These are phyloP conservation scores for Hydroisotoma schaefferi DNA, from an alignment of 2,888 invertebrate species.

Conservation along the genomic window DNA sequence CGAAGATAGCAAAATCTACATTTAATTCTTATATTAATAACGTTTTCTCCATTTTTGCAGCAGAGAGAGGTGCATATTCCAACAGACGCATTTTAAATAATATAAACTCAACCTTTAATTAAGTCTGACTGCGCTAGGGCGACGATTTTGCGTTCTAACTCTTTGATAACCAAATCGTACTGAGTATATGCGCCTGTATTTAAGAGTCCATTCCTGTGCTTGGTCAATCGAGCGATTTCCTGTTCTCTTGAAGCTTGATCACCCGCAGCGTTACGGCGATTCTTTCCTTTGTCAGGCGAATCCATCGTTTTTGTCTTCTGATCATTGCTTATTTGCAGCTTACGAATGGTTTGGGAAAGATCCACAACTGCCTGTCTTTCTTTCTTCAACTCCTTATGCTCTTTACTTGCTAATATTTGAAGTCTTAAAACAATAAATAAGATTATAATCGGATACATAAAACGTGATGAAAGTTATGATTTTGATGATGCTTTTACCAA, in stretches of 20 bases:
- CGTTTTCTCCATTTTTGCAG: no score
- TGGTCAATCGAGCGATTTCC: slow-evolving; percentile 27
- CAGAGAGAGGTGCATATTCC: no score
- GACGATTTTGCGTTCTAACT: slow-evolving; percentile 30
- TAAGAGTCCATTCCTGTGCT: slow-evolving; percentile 23
- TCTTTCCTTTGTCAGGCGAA: not conserved
- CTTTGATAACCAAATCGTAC: slow-evolving; percentile 33
- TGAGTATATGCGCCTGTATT: slow-evolving; percentile 29
- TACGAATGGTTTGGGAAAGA: slow-evolving; percentile 15
- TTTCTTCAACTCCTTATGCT: slow-evolving; percentile 34
- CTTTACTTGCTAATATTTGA: slow-evolving; percentile 35
- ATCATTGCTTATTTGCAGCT: slow-evolving; percentile 11
- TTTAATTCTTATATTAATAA: no score
- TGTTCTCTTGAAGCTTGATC: slow-evolving; percentile 6
- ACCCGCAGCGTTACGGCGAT: not conserved
- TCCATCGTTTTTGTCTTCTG: not conserved
- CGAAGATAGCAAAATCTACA: no score
- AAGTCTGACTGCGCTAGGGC: slow-evolving; percentile 12
- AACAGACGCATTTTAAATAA: not conserved
- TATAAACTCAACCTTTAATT: not conserved
- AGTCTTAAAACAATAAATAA: slow-evolving; percentile 20
- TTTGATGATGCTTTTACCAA: no score
- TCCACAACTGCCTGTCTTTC: slow-evolving; percentile 31
- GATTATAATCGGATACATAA: no score
- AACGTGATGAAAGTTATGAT: no score